These are phyloP conservation scores for Myotis findleyi DNA, from an alignment of 2,797 vertebrate species.

Conservation along the genomic window DNA sequence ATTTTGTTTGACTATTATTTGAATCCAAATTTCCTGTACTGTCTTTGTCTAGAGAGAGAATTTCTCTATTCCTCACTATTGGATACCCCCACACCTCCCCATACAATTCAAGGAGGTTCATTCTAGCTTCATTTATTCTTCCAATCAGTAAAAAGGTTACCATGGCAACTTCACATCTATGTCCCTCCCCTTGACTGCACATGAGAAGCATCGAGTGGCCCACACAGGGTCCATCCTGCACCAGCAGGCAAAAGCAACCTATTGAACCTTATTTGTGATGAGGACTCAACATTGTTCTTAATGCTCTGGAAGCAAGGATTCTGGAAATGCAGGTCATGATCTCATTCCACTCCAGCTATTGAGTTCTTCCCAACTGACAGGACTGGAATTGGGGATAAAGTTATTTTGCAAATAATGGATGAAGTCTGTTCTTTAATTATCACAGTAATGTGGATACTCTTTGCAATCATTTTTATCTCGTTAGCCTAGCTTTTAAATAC, in stretches of 20 bases:
- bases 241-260: neutral
- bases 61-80: neutral
- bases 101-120: neutral
- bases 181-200: conserved; percentile 12
- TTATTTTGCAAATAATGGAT: conserved; percentile 51
- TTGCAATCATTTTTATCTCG: neutral
- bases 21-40: conserved; percentile 18
- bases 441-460: neutral
- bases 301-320: neutral
- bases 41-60: neutral
- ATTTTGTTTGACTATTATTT: neutral
- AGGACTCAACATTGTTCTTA: neutral
- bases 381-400: neutral
- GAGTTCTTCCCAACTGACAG: conserved; percentile 1
- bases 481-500: neutral
- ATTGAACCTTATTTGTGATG: conserved; percentile 6
- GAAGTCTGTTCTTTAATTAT: conserved; percentile 46
- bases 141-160: conserved; percentile 17
- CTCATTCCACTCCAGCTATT: conserved; percentile 23
- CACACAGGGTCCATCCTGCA: neutral
- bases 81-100: neutral
- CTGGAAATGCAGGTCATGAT: neutral
- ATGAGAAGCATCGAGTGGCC: neutral
- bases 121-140: conserved; percentile 46
- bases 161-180: conserved; percentile 57